Evolutionary conservation across 2,888 invertebrate genomes (phyloP), one percentile per base, ranked within the genome.

Genomic region (Platycnemis pennipes): DNA sequence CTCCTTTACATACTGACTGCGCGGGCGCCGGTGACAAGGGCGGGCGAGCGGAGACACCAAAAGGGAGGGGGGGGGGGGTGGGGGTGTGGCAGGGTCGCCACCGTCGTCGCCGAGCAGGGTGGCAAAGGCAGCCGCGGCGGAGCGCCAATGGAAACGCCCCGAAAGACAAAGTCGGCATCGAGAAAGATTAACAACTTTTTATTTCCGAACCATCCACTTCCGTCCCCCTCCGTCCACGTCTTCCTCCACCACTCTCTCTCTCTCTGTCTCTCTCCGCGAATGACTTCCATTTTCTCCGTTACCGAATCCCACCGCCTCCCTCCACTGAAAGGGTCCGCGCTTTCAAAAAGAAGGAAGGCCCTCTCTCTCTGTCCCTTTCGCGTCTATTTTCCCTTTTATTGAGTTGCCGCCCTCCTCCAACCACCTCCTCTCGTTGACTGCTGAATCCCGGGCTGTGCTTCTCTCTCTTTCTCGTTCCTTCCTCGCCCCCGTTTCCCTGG

Each of bases 171-270:
- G 77, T 77, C 77, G 77, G 31, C 77, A 77, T 26, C 77, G 77
- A 77, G 77, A 77, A 77, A 77, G 77, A 77, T 77, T 77, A 77
- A 77, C 77, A 77, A 77, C 77, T 77, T 77, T 77, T 77, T 77
- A 77, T 77, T 77, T 63, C n/a, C 63, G n/a, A n/a, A n/a, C 22
- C 77, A 26, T 77, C 77, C 37, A 37, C 77, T 77, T 26, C 63
- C 63, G 0, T 13, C 77, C 49, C 49, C 19, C 49, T 2, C 13
- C 77, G 77, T 16, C 8, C 77, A 77, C 31, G 0, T 69, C 31
- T 26, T 37, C 31, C 31, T 31, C 31, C 77, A 37, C 77, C 37
- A 63, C 77, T 37, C 37, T 26, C 37, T 26, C 31, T 4, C 0
- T 77, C 37, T n/a, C 11, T 77, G 8, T 37, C 0, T 37, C 3